Evolutionary conservation across 2,797 vertebrate species (phyloP).

Genomic region (Decapterus maruadsi): DNA sequence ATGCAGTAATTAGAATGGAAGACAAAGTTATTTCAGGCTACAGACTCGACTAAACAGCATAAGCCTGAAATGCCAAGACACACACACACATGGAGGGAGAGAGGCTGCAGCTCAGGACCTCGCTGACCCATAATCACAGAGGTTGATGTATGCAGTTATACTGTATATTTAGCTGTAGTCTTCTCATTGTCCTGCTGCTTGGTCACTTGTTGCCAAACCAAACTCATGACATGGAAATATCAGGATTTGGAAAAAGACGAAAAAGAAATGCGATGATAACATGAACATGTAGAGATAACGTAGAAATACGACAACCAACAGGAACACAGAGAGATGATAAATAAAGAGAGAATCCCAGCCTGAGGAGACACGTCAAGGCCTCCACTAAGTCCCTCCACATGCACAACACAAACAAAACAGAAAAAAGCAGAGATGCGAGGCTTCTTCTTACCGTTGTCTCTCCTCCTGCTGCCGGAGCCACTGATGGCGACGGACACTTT

Average conservation of each 20-base stretch:
- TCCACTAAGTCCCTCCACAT: neutral
- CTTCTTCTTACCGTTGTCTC: constrained; percentile 46
- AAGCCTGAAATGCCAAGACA: constrained; percentile 51
- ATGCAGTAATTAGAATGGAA: constrained; percentile 32
- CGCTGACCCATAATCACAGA: constrained; percentile 74
- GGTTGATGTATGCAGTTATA: constrained; percentile 54
- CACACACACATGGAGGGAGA: constrained; percentile 11
- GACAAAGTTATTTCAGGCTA: constrained; percentile 47
- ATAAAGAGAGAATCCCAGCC: neutral
- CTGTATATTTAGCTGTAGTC: constrained; percentile 73
- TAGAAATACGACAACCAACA: neutral
- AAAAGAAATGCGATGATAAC: neutral
- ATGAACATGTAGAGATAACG: neutral
- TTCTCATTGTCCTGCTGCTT: constrained; percentile 54
- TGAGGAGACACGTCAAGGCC: neutral
- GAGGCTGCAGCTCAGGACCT: constrained; percentile 44
- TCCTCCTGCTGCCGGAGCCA: constrained; percentile 31
- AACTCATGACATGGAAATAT: constrained; percentile 7
- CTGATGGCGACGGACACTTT: constrained; percentile 42
- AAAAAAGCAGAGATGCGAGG: neutral
- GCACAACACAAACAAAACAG: neutral
- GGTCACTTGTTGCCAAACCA: constrained; percentile 43
- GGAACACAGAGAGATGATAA: neutral
- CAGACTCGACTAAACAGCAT: constrained; percentile 29
- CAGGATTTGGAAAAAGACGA: neutral